Evolutionary conservation across 2,113 vertebrate genomes (phyloP), one percentile per base, ranked within the genome.

Genomic region (Hipposideros armiger): DNA sequence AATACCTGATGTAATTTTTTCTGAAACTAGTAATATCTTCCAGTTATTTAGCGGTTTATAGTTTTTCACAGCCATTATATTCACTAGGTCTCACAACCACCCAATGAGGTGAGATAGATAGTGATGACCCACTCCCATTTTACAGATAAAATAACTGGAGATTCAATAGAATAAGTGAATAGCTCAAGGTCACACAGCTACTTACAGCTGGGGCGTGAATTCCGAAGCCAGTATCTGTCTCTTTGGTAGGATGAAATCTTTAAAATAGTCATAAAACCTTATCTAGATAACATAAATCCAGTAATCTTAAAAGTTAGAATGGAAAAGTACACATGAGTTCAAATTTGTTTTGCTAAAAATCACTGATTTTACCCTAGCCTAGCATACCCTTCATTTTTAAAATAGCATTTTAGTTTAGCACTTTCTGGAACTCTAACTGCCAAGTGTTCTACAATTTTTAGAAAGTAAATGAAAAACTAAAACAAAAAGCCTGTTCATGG

Each of bases 401-500:
- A 87, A 93, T 45, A 69, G 62, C 70, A 86, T 87, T 92, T 83
- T 77, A 89, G 10, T 74, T 70, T 42, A 67, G 77, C 26, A 93
- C 52, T 64, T 80, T 95, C 87, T 93, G 40, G 42, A 91, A 97
- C 36, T 87, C 78, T 73, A 82, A 88, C 50, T 72, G 67, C 15
- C 60, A 95, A 95, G 4, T 85, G 4, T 81, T 60, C 40, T 56
- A 47, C 67, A 90, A 95, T 30, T 95, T 95, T 91, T 15, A 69
- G 15, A 96, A 96, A 93, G 67, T 88, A 73, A 78, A 90, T 62
- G 47, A 76, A 93, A 97, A 91, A 67, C 40, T 47, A 62, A 88
- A 94, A 89, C 62, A 90, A 94, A 91, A 91, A 26, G 47, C 72
- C 56, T 74, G 78, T 91, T 62, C 76, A 83, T 11, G 50, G 11